Evolutionary conservation across 1,140 invertebrate species (phyloP), one percentile per base, ranked within the genome.

Genomic region (Dreissena rostriformis): DNA sequence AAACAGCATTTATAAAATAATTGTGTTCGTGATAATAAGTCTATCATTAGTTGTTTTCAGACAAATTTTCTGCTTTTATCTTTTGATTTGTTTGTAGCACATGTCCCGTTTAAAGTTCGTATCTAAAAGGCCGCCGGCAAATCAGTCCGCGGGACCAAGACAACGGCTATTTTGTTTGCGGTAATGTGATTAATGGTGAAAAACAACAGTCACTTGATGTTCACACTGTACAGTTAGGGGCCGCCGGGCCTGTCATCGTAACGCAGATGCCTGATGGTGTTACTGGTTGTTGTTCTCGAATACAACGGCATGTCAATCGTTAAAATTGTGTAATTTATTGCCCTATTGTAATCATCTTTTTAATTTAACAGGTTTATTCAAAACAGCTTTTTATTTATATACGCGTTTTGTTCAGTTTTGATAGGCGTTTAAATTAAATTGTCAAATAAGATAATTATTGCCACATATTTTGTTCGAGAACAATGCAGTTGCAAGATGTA

Each of bases 181-280:
- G 26, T 68, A 68, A 68, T 28, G 29, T 68, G 67, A 68, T 68
- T 68, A 68, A 68, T 68, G 24, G 29, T 22, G 19, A 68, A 68
- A 68, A 28, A n/a, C 29, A 22, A 26, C 26, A 17, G 29, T 68
- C 67, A 39, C 15, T 68, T 28, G 67, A 68, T 17, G 24, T 68
- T 68, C 24, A 39, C 67, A 68, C 67, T 68, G 24, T 26, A 68
- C 67, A 28, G 67, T 68, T 68, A 68, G 17, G 17, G 24, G 19
- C 67, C 19, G 26, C 19, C 4, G 67, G 67, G 15, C 19, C 22
- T 61, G 57, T 61, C 57, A 61, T 24, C 22, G 17, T n/a, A 61
- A 24, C 17, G 22, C 57, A 61, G 22, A 61, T 61, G 57, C 39
- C 39, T 39, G 39, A 39, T 39, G 39, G 39, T 39, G 39, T 39